Percentiles rank a stretch among this genome's conserved stretches.
phyloP scores from a whole-genome alignment of 2,113 vertebrate species.

The Pluvialis apricaria region DNA sequence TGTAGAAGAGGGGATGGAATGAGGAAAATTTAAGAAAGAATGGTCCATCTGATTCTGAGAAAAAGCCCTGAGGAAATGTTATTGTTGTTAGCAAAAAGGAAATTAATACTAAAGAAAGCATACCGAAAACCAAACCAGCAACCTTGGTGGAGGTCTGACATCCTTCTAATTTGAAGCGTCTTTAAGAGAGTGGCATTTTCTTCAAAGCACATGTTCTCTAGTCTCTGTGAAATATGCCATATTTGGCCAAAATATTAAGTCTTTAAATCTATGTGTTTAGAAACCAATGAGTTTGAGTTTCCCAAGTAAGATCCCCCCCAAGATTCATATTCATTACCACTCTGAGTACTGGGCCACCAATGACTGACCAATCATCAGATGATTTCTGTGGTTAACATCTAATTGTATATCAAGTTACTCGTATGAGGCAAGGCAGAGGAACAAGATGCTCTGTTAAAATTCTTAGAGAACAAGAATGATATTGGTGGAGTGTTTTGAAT shows the following conservation, averaged over 20 bases:
- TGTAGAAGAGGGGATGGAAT: not conserved
- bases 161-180: not conserved
- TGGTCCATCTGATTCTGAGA: not conserved
- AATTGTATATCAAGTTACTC: not conserved
- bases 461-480: not conserved
- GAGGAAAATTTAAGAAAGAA: not conserved
- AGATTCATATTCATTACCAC: not conserved
- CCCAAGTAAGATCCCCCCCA: not conserved
- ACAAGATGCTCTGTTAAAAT: not conserved
- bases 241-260: not conserved
- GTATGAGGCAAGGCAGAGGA: not conserved
- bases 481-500: not conserved
- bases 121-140: not conserved
- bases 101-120: not conserved
- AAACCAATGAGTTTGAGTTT: not conserved
- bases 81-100: not conserved
- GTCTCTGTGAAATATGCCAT: not conserved
- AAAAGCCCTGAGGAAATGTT: not conserved
- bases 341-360: not conserved
- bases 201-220: not conserved
- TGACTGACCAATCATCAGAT: not conserved
- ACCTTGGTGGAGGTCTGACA: not conserved
- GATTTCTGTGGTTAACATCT: not conserved
- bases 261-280: not conserved
- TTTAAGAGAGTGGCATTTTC: not conserved